phyloP scores from a whole-genome alignment of 2,113 vertebrate species.

The Plecotus auritus region DNA sequence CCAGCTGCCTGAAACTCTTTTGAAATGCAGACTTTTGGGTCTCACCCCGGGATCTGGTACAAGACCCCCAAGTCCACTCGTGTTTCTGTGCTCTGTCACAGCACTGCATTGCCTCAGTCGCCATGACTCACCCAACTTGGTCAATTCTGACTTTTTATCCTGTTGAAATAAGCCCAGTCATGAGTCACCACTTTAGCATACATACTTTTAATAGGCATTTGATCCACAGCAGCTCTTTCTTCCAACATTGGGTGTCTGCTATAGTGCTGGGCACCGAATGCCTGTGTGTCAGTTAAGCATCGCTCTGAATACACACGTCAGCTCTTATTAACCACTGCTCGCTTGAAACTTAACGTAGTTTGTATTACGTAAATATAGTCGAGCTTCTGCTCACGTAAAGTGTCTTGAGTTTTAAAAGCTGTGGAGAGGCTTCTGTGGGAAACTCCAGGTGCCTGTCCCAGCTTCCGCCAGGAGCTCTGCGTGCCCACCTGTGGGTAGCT shows the following conservation, averaged over 20 bases:
- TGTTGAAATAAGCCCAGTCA: neutral
- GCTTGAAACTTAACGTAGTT: neutral
- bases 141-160: neutral
- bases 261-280: too few relatives aligned
- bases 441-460: neutral
- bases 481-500: neutral
- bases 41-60: neutral
- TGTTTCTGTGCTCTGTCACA: neutral
- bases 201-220: neutral
- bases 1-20: neutral
- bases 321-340: neutral
- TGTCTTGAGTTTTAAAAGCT: neutral
- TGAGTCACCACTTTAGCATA: neutral
- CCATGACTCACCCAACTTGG: neutral
- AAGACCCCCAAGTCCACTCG: accelerated
- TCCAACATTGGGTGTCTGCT: accelerated
- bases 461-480: neutral
- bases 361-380: neutral
- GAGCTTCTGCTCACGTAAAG: neutral
- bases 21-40: neutral
- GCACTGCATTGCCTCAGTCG: accelerated
- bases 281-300: neutral
- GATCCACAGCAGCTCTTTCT: neutral
- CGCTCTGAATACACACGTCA: neutral
- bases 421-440: neutral